phyloP scores from a whole-genome alignment of 92 coral and sea anemone genomes.

The Zoanthus sociatus region DNA sequence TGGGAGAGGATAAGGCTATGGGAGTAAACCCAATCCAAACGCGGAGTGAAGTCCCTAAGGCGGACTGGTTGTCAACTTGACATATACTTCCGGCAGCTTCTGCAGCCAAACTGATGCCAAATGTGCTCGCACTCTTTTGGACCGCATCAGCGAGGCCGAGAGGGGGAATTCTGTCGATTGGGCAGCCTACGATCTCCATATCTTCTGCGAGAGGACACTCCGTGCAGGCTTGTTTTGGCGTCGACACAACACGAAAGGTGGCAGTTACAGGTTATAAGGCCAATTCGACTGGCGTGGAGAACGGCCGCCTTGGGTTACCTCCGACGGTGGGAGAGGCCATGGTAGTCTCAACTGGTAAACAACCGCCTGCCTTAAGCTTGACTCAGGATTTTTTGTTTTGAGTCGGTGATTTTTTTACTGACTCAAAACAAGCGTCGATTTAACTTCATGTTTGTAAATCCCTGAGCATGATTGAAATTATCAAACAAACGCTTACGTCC shows the following conservation, averaged over 20 bases:
- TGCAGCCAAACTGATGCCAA: not conserved
- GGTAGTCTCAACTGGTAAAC: not conserved
- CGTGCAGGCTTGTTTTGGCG: not conserved
- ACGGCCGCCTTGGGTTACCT: slow-evolving; percentile 60
- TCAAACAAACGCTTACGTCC: no score
- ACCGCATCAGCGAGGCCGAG: slow-evolving; percentile 23
- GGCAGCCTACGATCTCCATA: slow-evolving; percentile 41
- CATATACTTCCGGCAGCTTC: not conserved
- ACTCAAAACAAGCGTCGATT: no score
- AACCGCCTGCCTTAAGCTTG: slow-evolving; percentile 63
- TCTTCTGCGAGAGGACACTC: not conserved
- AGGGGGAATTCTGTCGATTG: slow-evolving; percentile 33
- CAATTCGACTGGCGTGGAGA: slow-evolving; percentile 45
- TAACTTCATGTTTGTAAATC: no score
- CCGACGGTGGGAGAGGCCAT: slow-evolving; percentile 74
- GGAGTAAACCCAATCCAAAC: no score
- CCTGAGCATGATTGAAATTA: no score
- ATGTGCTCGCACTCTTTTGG: slow-evolving; percentile 8
- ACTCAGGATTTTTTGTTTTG: no score
- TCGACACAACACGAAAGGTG: slow-evolving; percentile 21
- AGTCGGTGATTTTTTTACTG: no score
- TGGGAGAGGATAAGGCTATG: no score
- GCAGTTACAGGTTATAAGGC: slow-evolving; percentile 41
- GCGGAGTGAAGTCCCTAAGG: no score
- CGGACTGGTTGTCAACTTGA: no score